Conservation (phyloP, 2,888 invertebrate species). For the Dexiosoma caninum region DNA sequence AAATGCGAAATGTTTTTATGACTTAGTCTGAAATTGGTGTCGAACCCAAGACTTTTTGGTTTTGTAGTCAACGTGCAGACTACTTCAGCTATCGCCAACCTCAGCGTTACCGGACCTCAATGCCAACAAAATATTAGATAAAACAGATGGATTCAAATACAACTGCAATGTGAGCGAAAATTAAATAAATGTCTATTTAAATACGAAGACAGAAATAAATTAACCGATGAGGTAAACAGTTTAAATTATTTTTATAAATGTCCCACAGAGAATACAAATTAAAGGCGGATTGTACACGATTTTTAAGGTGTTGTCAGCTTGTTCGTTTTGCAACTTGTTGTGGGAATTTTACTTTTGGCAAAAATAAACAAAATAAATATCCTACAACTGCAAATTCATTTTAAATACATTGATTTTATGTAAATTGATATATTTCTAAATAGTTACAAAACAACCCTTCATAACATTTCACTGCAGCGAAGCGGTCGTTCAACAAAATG, state of each 20-base stretch:
- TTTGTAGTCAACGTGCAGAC: no score
- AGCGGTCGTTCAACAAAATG: slow-evolving; percentile 47
- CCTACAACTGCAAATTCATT: background rate
- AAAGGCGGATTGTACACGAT: background rate
- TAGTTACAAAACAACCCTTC: slow-evolving; percentile 21
- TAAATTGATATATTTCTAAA: slow-evolving; percentile 47
- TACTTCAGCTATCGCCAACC: no score
- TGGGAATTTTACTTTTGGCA: background rate
- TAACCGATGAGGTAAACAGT: background rate
- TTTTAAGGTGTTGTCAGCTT: slow-evolving; percentile 4
- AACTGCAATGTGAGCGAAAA: no score
- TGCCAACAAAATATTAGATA: no score
- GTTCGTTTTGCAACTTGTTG: background rate
- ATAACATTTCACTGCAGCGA: background rate
- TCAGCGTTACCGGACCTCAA: no score
- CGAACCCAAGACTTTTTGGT: no score
- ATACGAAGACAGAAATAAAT: no score
- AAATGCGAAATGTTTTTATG: no score
- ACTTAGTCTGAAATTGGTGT: no score
- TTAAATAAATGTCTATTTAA: no score
- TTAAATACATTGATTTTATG: background rate
- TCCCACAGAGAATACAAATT: background rate
- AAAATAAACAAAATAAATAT: no score
- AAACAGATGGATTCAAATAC: no score
- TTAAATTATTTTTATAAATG: background rate